A percentile compares a stretch with the other conserved stretches of the same genome.
These are phyloP conservation scores for Drosophila leontia DNA, from an alignment of 1,140 invertebrate genomes.

Conservation along the genomic window DNA sequence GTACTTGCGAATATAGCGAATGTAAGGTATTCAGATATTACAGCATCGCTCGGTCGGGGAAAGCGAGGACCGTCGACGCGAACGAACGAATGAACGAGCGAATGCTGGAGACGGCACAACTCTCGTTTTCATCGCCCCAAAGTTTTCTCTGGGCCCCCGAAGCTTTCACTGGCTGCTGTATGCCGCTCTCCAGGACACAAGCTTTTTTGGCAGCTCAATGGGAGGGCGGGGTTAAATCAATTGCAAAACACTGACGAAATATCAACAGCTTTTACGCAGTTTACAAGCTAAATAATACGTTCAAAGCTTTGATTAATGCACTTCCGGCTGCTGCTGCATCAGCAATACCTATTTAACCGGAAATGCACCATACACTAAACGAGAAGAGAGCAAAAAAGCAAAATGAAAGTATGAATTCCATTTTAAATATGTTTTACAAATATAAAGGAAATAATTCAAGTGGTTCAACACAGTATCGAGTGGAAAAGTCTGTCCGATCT, in stretches of 20 bases:
- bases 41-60: conserved; percentile 13
- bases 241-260: conserved; percentile 13
- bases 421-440: neutral
- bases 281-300: conserved; percentile 3
- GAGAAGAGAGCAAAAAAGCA: neutral
- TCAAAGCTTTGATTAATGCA: conserved; percentile 6
- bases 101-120: neutral
- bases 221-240: conserved; percentile 16
- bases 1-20: conserved; percentile 16
- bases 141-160: conserved; percentile 8
- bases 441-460: neutral
- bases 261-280: conserved; percentile 17
- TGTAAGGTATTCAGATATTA: conserved; percentile 22
- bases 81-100: conserved; percentile 4
- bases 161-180: conserved; percentile 4
- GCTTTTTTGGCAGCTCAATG: neutral
- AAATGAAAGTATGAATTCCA: neutral
- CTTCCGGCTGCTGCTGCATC: neutral
- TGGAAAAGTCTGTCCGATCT: neutral
- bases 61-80: conserved; percentile 1
- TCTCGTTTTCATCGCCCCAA: conserved; percentile 11
- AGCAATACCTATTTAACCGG: neutral
- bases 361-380: neutral
- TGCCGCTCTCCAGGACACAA: conserved; percentile 11
- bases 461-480: too few species aligned